These are phyloP conservation scores for Hanleya hanleyi DNA, from an alignment of 2,888 invertebrate genomes.

Conservation along the genomic window DNA sequence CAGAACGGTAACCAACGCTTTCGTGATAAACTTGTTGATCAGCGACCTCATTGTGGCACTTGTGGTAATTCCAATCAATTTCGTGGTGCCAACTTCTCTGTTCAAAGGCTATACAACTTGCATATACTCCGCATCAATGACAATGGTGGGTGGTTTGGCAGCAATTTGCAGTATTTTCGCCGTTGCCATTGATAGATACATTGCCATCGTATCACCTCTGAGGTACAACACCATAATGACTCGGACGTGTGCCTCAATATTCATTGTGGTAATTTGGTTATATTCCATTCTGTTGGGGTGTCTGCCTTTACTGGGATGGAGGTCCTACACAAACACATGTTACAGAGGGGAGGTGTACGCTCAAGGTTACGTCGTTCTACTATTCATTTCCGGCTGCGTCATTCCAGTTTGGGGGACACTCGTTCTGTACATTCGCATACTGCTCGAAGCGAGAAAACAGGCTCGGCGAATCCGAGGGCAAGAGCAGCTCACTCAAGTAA, in stretches of 20 bases:
- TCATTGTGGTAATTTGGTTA: not conserved
- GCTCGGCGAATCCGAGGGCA: not conserved
- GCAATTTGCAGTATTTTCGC: not conserved
- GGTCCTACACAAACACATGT: not conserved
- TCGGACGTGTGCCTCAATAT: not conserved
- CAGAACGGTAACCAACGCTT: not conserved
- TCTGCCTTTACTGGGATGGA: constrained; percentile 6
- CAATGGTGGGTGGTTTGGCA: not conserved
- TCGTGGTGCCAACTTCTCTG: not conserved
- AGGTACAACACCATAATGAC: not conserved
- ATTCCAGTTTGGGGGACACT: not conserved
- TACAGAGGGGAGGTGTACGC: not conserved
- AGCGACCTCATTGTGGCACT: not conserved
- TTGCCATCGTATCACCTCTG: not conserved
- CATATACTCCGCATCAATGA: not conserved
- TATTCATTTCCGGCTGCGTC: not conserved
- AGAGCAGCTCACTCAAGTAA: not conserved
- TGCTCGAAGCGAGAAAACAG: not conserved
- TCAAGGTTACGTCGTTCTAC: not conserved
- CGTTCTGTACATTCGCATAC: not conserved
- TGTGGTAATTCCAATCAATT: not conserved
- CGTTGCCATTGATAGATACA: not conserved
- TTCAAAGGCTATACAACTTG: not conserved
- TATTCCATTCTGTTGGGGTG: not conserved
- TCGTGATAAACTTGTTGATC: not conserved